A percentile compares a stretch with the other conserved stretches of the same genome.
phyloP scores from a whole-genome alignment of 2,888 invertebrate species.

The Ethmia dodecea region DNA sequence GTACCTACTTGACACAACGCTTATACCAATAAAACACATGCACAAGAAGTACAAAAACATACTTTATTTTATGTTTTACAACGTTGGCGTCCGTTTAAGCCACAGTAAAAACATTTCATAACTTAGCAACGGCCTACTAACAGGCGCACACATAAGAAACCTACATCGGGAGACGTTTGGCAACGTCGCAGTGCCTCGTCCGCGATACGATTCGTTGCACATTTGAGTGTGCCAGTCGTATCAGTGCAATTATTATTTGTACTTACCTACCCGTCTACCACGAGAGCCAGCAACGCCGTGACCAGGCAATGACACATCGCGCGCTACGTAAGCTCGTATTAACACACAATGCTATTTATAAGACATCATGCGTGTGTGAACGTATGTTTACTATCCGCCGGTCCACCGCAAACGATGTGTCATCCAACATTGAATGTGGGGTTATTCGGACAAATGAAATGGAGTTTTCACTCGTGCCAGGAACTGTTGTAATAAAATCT shows the following conservation, averaged over 20 bases:
- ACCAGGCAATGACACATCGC: conserved; percentile 59
- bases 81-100: conserved; percentile 1
- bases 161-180: conserved; percentile 46
- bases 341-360: conserved; percentile 70
- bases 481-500: conserved; percentile 27
- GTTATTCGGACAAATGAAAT: conserved; percentile 55
- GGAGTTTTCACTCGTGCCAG: conserved; percentile 37
- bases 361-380: conserved; percentile 54
- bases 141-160: conserved; percentile 30
- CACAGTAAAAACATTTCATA: conserved; percentile 32
- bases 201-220: conserved; percentile 42
- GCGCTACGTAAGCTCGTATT: conserved; percentile 63
- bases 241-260: conserved; percentile 35
- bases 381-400: conserved; percentile 67
- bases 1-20: no score
- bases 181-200: conserved; percentile 46
- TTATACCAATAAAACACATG: no score
- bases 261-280: conserved; percentile 48
- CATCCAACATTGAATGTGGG: conserved; percentile 62
- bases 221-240: conserved; percentile 44
- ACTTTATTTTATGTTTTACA: no score
- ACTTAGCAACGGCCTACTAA: conserved; percentile 36
- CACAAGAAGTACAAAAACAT: no score
- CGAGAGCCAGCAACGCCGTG: conserved; percentile 34
- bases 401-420: conserved; percentile 66